A percentile compares a stretch with the other conserved stretches of the same genome.
phyloP scores from a whole-genome alignment of 53 echinoderm and acorn worm species.

The Apostichopus leukothele region DNA sequence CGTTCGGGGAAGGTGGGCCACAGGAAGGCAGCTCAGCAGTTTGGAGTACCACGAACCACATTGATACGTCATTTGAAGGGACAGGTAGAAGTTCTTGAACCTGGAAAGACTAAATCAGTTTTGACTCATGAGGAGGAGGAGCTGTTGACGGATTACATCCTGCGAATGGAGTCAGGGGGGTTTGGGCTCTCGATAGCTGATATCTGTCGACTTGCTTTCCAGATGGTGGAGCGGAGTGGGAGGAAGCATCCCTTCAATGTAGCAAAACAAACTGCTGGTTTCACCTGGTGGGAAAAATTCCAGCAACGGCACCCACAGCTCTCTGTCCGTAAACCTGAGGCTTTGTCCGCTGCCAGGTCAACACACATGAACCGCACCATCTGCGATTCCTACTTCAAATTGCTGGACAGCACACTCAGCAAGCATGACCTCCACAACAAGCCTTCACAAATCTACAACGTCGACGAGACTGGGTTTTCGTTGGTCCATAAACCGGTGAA shows the following conservation, averaged over 20 bases:
- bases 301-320: slow-evolving; percentile 10
- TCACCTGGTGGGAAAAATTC: background rate
- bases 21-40: slow-evolving; percentile 31
- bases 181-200: slow-evolving; percentile 25
- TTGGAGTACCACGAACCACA: slow-evolving; percentile 16
- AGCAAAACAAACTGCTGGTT: slow-evolving; percentile 1
- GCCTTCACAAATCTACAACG: slow-evolving; percentile 39
- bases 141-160: slow-evolving; percentile 2
- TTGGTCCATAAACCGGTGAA: slow-evolving; percentile 10
- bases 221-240: slow-evolving; percentile 19
- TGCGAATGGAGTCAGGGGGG: slow-evolving; percentile 12
- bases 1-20: background rate
- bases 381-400: background rate
- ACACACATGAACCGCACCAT: slow-evolving; percentile 5
- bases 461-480: slow-evolving; percentile 39
- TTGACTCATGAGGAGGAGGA: background rate
- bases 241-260: background rate
- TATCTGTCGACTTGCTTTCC: slow-evolving; percentile 14
- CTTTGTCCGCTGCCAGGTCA: slow-evolving; percentile 5
- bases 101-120: background rate
- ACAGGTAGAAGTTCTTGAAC: background rate
- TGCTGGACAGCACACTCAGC: background rate
- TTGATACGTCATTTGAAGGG: too few species aligned
- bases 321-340: slow-evolving; percentile 53
- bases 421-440: slow-evolving; percentile 6